Conservation (phyloP, 2,113 vertebrate genomes). For the Leptobrachium ailaonicum region DNA sequence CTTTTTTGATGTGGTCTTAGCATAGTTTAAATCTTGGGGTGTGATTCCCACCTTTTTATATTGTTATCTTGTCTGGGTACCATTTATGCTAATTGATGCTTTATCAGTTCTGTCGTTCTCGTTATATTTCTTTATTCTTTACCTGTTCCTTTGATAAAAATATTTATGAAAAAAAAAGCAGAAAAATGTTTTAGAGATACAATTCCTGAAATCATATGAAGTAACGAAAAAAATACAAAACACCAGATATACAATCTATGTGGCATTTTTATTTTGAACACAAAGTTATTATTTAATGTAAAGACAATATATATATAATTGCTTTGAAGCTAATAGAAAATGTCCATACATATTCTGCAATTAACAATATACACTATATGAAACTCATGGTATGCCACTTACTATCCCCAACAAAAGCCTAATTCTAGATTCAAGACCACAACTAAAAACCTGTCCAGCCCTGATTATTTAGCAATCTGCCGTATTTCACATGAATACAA, state of each 20-base stretch:
- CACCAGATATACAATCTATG: slow-evolving; percentile 60
- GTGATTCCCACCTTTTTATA: no score
- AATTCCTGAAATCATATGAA: no score
- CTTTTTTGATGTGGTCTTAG: no score
- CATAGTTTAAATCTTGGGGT: no score
- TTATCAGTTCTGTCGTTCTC: no score
- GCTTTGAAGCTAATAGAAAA: slow-evolving; percentile 67
- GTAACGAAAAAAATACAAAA: neutral
- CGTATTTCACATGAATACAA: slow-evolving; percentile 1
- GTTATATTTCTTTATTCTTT: no score
- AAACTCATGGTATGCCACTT: slow-evolving; percentile 61
- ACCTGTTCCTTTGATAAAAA: no score
- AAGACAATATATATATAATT: slow-evolving; percentile 76
- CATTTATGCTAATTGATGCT: no score
- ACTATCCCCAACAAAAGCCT: slow-evolving; percentile 10
- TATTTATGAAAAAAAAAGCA: no score
- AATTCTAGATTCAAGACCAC: slow-evolving; percentile 7
- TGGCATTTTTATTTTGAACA: slow-evolving; percentile 72
- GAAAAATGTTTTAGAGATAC: no score
- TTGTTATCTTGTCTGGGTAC: no score
- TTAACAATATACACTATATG: slow-evolving; percentile 64
- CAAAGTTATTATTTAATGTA: slow-evolving; percentile 70
- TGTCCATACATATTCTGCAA: slow-evolving; percentile 62
- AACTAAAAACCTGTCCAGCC: slow-evolving; percentile 3
- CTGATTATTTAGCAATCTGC: neutral